Conservation (phyloP, 2,888 invertebrate species). For the Drosophila histrio region DNA sequence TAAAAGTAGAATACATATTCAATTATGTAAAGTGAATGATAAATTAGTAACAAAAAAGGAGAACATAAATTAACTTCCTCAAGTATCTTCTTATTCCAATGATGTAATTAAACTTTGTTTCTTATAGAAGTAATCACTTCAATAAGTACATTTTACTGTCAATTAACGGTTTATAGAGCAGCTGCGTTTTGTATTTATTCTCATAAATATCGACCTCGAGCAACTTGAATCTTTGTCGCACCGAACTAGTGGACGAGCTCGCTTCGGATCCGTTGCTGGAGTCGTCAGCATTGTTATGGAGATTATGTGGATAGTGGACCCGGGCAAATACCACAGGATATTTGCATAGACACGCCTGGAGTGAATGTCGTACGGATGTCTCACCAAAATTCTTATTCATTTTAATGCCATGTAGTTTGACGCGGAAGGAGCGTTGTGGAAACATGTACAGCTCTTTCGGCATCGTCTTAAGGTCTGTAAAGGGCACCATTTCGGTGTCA, state of each 20-base stretch:
- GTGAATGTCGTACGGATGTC: constrained; percentile 74
- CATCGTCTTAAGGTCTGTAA: constrained; percentile 85
- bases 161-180: constrained; percentile 50
- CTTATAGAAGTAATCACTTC: not conserved
- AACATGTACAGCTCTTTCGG: constrained; percentile 85
- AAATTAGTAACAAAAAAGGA: not conserved
- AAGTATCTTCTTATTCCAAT: not conserved
- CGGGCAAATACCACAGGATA: constrained; percentile 60
- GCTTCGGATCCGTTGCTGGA: not conserved
- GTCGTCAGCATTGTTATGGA: constrained; percentile 2
- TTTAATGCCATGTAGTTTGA: constrained; percentile 84
- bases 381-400: constrained; percentile 82
- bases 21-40: constrained; percentile 21
- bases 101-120: not conserved
- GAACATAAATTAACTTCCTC: not conserved
- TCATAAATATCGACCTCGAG: constrained; percentile 57
- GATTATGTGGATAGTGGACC: constrained; percentile 53
- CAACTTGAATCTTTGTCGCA: constrained; percentile 1
- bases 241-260: constrained; percentile 1
- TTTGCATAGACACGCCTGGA: constrained; percentile 60
- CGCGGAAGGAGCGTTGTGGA: constrained; percentile 86
- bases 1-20: constrained; percentile 38
- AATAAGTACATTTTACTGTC: constrained; percentile 30
- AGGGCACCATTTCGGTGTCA: constrained; percentile 86
- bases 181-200: constrained; percentile 11